Evolutionary conservation across 2,113 vertebrate species (phyloP).

Genomic region (Morone chrysops): DNA sequence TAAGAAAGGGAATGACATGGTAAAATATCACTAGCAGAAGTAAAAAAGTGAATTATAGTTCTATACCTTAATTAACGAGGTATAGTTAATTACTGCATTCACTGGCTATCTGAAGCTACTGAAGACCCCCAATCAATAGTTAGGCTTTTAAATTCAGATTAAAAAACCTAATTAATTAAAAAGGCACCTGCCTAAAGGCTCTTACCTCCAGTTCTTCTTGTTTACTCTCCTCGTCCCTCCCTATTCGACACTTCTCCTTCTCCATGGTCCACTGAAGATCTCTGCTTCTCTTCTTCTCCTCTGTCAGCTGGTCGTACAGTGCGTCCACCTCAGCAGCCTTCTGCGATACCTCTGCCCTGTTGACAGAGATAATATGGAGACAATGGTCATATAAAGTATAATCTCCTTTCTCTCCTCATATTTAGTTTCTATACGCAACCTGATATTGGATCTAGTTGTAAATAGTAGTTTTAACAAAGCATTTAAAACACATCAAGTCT

Average conservation of each 20-base stretch:
- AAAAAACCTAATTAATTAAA: too few relatives aligned
- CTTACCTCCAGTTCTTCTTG: slow-evolving; percentile 93
- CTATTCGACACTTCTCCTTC: slow-evolving; percentile 88
- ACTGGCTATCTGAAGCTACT: too few relatives aligned
- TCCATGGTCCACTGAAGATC: slow-evolving; percentile 93
- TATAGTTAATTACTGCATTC: too few relatives aligned
- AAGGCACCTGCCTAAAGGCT: neutral
- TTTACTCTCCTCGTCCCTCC: slow-evolving; percentile 85
- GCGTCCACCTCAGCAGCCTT: slow-evolving; percentile 89
- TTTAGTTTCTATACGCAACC: neutral
- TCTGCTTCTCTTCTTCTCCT: slow-evolving; percentile 88
- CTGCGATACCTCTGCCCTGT: slow-evolving; percentile 89
- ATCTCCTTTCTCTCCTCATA: neutral
- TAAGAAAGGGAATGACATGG: too few relatives aligned
- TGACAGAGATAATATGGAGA: slow-evolving; percentile 27
- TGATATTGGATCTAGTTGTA: neutral
- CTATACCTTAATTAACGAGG: too few relatives aligned
- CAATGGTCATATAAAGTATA: too few relatives aligned
- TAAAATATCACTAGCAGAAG: too few relatives aligned
- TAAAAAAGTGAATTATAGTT: too few relatives aligned
- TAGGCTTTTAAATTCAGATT: neutral
- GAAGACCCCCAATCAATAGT: neutral
- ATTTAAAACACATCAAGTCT: neutral
- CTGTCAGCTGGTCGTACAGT: slow-evolving; percentile 87
- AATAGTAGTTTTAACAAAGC: neutral